These are phyloP conservation scores for Nemapogon koenigi DNA, from an alignment of 2,888 invertebrate species.

Conservation along the genomic window DNA sequence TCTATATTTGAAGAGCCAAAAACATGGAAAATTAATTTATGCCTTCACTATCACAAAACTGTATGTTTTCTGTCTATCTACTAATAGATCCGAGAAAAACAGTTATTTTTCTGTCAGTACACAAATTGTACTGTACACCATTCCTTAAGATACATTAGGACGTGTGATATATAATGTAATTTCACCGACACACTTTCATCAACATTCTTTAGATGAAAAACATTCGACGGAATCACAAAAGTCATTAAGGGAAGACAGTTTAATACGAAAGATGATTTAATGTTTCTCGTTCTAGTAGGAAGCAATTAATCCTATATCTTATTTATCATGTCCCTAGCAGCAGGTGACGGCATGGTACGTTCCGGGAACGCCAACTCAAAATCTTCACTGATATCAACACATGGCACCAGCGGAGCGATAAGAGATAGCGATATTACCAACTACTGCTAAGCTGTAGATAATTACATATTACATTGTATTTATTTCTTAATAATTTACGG, in stretches of 20 bases:
- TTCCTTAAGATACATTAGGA: too few relatives aligned
- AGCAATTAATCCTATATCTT: slow-evolving; percentile 55
- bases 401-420: slow-evolving; percentile 14
- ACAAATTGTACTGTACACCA: too few relatives aligned
- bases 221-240: slow-evolving; percentile 25
- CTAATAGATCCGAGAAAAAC: too few relatives aligned
- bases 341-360: slow-evolving; percentile 40
- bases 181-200: slow-evolving; percentile 1
- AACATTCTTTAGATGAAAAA: slow-evolving; percentile 6
- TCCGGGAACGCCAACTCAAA: slow-evolving; percentile 25
- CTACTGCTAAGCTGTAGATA: too few relatives aligned
- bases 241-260: slow-evolving; percentile 39
- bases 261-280: slow-evolving; percentile 42
- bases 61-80: too few relatives aligned
- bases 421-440: background rate
- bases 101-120: too few relatives aligned
- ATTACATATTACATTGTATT: too few relatives aligned
- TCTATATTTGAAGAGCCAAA: too few relatives aligned
- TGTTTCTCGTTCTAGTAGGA: slow-evolving; percentile 30
- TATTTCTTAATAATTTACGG: too few relatives aligned
- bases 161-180: too few relatives aligned
- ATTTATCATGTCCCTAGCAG: slow-evolving; percentile 51
- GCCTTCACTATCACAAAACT: too few relatives aligned
- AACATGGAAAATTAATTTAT: too few relatives aligned
- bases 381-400: slow-evolving; percentile 7